These are phyloP conservation scores for Chanos chanos DNA, from an alignment of 2,797 vertebrate genomes.

Conservation along the genomic window DNA sequence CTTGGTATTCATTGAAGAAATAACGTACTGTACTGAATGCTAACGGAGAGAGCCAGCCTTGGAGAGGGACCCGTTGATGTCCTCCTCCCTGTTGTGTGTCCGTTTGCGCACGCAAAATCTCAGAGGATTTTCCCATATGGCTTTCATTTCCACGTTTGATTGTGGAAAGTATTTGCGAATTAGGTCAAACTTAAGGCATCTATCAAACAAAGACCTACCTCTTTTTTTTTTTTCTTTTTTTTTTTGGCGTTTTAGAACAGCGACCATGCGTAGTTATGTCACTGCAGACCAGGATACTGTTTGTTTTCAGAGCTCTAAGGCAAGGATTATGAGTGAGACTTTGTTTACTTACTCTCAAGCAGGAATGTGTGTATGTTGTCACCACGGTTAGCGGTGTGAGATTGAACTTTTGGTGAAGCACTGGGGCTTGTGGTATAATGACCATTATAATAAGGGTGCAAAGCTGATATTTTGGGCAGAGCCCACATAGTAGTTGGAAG, in stretches of 20 bases:
- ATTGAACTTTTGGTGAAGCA: slow-evolving; percentile 52
- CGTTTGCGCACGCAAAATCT: slow-evolving; percentile 37
- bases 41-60: too few relatives aligned
- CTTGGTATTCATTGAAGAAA: too few relatives aligned
- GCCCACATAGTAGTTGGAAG: slow-evolving; percentile 5
- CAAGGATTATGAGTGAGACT: slow-evolving; percentile 1
- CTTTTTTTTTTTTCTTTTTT: too few relatives aligned
- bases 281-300: slow-evolving; percentile 20
- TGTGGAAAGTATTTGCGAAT: slow-evolving; percentile 57
- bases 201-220: slow-evolving; percentile 39
- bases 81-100: slow-evolving; percentile 27
- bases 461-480: slow-evolving; percentile 56
- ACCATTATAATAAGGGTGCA: slow-evolving; percentile 50
- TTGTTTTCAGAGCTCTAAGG: slow-evolving; percentile 18
- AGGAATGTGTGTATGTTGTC: slow-evolving; percentile 7
- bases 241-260: too few relatives aligned
- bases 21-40: too few relatives aligned
- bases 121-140: slow-evolving; percentile 53
- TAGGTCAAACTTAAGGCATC: slow-evolving; percentile 56
- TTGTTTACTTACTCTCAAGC: background rate
- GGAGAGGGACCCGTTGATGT: too few relatives aligned
- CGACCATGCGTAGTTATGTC: slow-evolving; percentile 26
- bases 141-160: slow-evolving; percentile 58
- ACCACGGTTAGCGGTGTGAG: background rate
- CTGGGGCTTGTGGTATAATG: slow-evolving; percentile 34